A percentile compares a stretch with the other conserved stretches of the same genome.
Conservation (phyloP, 2,113 vertebrate species). For the Sylvia atricapilla region DNA sequence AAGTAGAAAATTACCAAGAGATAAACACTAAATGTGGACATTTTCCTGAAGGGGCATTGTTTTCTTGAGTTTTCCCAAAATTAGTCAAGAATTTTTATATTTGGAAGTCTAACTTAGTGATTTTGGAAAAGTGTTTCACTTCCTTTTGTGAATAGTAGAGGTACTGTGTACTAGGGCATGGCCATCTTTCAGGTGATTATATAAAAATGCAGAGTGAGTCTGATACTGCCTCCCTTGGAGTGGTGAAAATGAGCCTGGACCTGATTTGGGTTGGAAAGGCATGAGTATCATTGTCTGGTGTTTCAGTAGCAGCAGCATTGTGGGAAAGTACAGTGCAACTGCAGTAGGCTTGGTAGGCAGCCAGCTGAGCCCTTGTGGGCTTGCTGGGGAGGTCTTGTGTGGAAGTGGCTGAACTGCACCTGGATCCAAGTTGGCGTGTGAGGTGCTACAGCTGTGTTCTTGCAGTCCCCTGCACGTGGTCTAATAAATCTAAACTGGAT, state of each 20-base stretch:
- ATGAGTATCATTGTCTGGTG: not conserved
- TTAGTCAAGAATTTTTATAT: not conserved
- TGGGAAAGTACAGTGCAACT: rapidly evolving
- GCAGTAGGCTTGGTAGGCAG: not conserved
- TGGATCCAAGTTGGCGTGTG: not conserved
- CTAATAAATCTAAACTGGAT: constrained; percentile 31
- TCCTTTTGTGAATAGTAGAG: not conserved
- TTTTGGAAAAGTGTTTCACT: not conserved
- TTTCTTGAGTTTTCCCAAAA: not conserved
- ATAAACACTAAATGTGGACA: not conserved
- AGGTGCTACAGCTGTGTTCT: constrained; percentile 25
- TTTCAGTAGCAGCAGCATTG: not conserved
- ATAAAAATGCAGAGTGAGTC: not conserved
- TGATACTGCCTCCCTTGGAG: not conserved
- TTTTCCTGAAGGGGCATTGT: not conserved
- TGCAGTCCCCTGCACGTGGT: not conserved
- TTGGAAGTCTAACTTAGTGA: not conserved
- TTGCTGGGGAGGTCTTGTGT: not conserved
- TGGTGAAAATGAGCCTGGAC: not conserved
- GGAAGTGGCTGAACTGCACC: not conserved
- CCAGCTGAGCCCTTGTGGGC: not conserved
- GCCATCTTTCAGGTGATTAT: not conserved
- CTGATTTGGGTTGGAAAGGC: not conserved
- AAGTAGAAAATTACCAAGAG: not conserved
- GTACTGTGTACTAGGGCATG: not conserved